phyloP scores from a whole-genome alignment of 1,140 invertebrate species.

The Parapsyche elsis region DNA sequence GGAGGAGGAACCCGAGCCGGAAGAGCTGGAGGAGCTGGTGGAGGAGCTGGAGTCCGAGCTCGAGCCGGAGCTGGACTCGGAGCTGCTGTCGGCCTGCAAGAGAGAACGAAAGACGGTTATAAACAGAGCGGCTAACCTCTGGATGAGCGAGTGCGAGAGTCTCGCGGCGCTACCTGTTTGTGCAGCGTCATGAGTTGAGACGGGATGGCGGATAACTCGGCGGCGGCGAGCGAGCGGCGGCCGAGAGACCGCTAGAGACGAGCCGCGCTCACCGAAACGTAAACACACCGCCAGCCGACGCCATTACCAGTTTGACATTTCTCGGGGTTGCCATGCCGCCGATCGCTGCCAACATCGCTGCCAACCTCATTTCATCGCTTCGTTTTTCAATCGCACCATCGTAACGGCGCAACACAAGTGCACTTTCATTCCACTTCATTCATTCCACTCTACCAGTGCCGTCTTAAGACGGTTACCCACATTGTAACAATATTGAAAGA shows the following conservation, averaged over 20 bases:
- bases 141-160: not conserved
- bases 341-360: not conserved
- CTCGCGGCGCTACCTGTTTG: constrained; percentile 16
- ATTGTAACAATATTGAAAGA: no score
- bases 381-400: no score
- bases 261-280: constrained; percentile 34
- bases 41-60: constrained; percentile 76
- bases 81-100: constrained; percentile 69
- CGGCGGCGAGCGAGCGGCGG: not conserved
- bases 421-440: no score
- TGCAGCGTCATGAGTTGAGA: constrained; percentile 19
- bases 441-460: no score
- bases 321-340: constrained; percentile 47
- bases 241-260: not conserved
- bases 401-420: no score
- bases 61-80: constrained; percentile 73
- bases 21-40: constrained; percentile 75
- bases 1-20: constrained; percentile 77
- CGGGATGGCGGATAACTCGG: no score
- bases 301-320: constrained; percentile 56
- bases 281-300: constrained; percentile 55
- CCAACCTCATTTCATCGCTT: not conserved
- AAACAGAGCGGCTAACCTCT: constrained; percentile 53
- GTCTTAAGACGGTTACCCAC: no score
- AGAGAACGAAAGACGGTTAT: constrained; percentile 43